Percentiles rank a stretch among this genome's conserved stretches.
phyloP scores from a whole-genome alignment of 2,888 invertebrate species.

The Caenorhabditis sp. region DNA sequence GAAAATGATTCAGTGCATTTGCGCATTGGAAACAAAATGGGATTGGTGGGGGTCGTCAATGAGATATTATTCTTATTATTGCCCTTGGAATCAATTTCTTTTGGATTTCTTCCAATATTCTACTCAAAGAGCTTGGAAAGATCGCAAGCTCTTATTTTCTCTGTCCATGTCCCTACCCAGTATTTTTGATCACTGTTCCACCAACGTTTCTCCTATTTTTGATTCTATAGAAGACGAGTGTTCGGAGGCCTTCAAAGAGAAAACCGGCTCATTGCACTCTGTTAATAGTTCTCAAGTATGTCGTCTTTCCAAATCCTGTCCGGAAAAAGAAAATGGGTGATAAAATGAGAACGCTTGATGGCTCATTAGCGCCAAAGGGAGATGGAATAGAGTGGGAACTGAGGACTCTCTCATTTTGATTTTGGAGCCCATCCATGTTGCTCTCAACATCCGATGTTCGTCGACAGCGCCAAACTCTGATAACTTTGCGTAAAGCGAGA shows the following conservation, averaged over 20 bases:
- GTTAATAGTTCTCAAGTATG: constrained; percentile 1
- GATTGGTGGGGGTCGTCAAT: background rate
- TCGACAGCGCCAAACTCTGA: constrained; percentile 29
- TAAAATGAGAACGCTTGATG: background rate
- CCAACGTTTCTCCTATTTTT: constrained; percentile 1
- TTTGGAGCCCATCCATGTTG: constrained; percentile 10
- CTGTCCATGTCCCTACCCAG: background rate
- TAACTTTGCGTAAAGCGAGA: constrained; percentile 9
- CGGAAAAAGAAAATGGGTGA: background rate
- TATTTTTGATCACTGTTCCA: background rate
- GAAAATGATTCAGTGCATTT: no score
- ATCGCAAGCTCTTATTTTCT: background rate
- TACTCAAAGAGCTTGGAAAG: background rate
- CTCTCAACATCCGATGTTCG: constrained; percentile 37
- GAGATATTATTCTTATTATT: constrained; percentile 11
- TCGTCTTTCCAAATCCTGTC: background rate
- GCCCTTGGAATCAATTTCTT: background rate
- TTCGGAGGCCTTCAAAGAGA: background rate
- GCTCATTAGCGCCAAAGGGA: constrained; percentile 2
- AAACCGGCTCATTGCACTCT: constrained; percentile 13
- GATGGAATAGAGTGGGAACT: background rate
- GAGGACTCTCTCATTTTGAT: background rate
- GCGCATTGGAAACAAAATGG: background rate
- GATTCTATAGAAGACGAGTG: background rate
- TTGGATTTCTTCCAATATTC: background rate